Percentiles rank a stretch among this genome's conserved stretches.
Conservation (phyloP, 2,797 vertebrate genomes). For the Coendou prehensilis region DNA sequence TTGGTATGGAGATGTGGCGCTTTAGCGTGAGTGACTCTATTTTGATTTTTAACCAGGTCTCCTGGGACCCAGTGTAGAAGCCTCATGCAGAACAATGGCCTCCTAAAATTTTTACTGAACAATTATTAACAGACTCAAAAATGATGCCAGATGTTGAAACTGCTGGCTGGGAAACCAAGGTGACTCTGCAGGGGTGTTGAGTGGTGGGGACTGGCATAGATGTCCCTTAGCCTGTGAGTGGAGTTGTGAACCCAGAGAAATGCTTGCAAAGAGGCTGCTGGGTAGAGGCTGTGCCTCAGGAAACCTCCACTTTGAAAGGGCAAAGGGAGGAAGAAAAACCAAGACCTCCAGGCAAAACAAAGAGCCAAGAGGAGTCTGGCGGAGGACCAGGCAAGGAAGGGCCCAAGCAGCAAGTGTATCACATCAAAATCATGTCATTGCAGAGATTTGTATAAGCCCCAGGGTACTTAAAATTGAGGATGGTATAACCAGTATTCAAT, state of each 20-base stretch:
- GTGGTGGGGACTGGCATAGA: fast-evolving
- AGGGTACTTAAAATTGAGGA: background rate
- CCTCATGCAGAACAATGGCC: background rate
- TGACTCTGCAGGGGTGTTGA: background rate
- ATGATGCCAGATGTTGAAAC: background rate
- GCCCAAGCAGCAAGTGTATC: background rate
- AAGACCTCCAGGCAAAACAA: background rate
- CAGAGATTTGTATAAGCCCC: background rate
- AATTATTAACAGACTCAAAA: background rate
- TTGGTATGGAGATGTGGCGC: background rate
- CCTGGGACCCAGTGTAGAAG: background rate
- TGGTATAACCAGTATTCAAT: background rate
- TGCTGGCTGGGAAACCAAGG: background rate
- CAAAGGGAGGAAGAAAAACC: background rate
- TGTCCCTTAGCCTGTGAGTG: background rate
- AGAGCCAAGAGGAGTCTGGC: background rate
- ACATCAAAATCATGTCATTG: background rate
- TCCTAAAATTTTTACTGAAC: background rate
- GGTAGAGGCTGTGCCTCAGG: background rate
- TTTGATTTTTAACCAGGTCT: background rate
- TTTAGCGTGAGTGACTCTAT: background rate
- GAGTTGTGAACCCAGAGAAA: background rate
- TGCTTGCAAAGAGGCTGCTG: background rate
- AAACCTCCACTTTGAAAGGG: background rate
- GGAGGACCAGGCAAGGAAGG: background rate